phyloP scores from a whole-genome alignment of 2,888 invertebrate genomes.

The Cantharis lateralis region DNA sequence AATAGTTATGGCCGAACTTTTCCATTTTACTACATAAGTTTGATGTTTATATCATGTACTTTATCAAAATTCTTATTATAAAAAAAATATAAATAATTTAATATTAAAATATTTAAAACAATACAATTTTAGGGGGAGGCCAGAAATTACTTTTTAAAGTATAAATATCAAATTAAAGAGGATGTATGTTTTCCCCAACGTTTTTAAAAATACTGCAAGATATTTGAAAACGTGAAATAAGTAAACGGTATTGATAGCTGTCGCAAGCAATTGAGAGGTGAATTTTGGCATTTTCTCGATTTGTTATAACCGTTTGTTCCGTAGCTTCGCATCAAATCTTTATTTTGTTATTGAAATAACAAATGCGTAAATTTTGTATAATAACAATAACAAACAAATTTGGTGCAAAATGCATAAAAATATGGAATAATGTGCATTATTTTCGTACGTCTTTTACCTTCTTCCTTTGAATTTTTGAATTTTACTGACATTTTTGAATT shows the following conservation, averaged over 20 bases:
- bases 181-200: not conserved
- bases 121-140: too few species aligned
- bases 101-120: too few species aligned
- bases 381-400: not conserved
- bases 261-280: conserved; percentile 1
- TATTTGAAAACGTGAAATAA: not conserved
- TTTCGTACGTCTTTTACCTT: too few species aligned
- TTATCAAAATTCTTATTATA: too few species aligned
- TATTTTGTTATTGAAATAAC: not conserved
- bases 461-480: too few species aligned
- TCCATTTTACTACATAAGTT: too few species aligned
- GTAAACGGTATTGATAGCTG: not conserved
- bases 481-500: too few species aligned
- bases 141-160: too few species aligned
- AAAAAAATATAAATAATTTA: too few species aligned
- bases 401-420: not conserved
- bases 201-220: not conserved
- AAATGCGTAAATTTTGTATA: not conserved
- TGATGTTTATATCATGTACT: too few species aligned
- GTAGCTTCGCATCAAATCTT: not conserved
- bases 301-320: not conserved
- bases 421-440: too few species aligned
- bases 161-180: not conserved
- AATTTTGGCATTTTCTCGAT: not conserved
- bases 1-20: too few species aligned